Evolutionary conservation across 2,113 vertebrate species (phyloP).

Genomic region (Calypte anna): DNA sequence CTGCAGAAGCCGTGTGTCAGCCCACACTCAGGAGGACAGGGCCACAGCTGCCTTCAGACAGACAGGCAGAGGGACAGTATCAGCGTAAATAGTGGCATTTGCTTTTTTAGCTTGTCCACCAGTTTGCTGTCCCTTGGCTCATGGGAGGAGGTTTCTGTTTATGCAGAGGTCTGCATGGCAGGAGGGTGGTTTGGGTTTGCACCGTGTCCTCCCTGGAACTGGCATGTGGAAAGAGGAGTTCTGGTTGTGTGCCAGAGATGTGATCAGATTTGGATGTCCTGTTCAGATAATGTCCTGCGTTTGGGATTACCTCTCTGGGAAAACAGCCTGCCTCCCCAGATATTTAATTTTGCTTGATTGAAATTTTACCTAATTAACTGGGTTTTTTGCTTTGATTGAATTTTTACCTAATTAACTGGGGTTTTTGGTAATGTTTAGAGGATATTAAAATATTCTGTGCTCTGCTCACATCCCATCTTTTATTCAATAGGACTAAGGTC

Average conservation of each 20-base stretch:
- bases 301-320: not conserved
- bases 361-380: not conserved
- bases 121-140: not conserved
- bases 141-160: not conserved
- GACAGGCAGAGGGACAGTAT: accelerated
- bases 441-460: not conserved
- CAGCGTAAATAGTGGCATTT: not conserved
- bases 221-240: accelerated
- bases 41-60: not conserved
- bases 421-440: not conserved
- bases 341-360: not conserved
- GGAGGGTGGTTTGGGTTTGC: not conserved
- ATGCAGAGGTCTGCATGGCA: not conserved
- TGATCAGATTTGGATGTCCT: not conserved
- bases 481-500: not conserved
- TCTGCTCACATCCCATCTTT: not conserved
- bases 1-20: not conserved
- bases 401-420: not conserved
- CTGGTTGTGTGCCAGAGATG: not conserved
- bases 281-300: not conserved
- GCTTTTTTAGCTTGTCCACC: not conserved
- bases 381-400: no score
- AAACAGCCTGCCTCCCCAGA: not conserved
- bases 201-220: not conserved
- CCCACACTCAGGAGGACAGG: not conserved